Conservation (phyloP, 2,888 invertebrate species). For the Schrankia costaestrigalis region DNA sequence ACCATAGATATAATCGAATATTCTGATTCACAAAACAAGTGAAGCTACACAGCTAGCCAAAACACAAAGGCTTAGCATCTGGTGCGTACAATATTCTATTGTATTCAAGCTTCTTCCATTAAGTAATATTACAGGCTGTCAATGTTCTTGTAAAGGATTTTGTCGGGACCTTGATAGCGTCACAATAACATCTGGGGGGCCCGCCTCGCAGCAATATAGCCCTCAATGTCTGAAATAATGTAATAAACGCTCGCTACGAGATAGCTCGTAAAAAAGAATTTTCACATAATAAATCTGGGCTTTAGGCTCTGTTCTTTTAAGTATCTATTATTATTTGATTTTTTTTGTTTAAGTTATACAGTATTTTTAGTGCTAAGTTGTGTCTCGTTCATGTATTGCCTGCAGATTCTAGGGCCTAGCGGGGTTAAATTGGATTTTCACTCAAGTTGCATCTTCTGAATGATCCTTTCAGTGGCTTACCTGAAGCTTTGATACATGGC, state of each 20-base stretch:
- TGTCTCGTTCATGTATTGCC: not conserved
- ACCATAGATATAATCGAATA: too few species aligned
- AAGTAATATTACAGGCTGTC: constrained; percentile 10
- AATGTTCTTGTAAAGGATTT: constrained; percentile 14
- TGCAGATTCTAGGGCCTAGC: too few species aligned
- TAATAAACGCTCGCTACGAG: constrained; percentile 17
- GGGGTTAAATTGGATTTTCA: too few species aligned
- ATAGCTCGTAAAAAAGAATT: constrained; percentile 18
- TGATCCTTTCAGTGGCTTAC: too few species aligned
- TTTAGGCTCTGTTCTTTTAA: constrained; percentile 1
- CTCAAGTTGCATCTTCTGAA: too few species aligned
- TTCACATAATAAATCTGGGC: constrained; percentile 8
- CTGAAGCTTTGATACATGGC: too few species aligned
- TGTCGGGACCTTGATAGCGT: constrained; percentile 6
- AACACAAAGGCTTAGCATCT: too few species aligned
- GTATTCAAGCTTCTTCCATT: constrained; percentile 4
- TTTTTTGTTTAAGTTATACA: constrained; percentile 1
- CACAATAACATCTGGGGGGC: constrained; percentile 9
- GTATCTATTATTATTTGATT: not conserved
- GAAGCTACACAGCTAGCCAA: too few species aligned
- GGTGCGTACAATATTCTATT: constrained; percentile 1
- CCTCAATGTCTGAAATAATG: constrained; percentile 13
- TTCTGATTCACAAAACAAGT: too few species aligned
- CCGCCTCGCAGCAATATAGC: constrained; percentile 4
- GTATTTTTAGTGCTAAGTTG: too few species aligned